Conservation (phyloP, 2,113 vertebrate genomes). For the Misgurnus anguillicaudatus region DNA sequence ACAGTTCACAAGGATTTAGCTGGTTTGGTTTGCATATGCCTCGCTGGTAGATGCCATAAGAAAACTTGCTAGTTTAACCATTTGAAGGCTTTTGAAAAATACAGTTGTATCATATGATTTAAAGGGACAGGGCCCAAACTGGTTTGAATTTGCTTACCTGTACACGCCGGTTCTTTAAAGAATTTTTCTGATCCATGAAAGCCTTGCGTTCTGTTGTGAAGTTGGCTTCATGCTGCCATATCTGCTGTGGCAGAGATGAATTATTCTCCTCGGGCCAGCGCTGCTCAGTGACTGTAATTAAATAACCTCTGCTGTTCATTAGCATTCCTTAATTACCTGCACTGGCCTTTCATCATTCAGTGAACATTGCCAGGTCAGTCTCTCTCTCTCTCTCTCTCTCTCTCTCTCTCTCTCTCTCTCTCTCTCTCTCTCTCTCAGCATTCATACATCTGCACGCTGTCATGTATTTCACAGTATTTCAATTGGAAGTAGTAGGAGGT, state of each 20-base stretch:
- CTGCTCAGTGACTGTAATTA: conserved; percentile 29
- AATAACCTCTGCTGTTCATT: conserved; percentile 46
- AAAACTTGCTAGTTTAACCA: too few relatives aligned
- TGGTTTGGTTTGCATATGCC: too few relatives aligned
- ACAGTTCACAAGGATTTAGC: too few relatives aligned
- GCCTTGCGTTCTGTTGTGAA: conserved; percentile 6
- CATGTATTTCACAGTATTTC: conserved; percentile 18
- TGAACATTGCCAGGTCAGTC: conserved; percentile 3
- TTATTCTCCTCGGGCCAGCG: neutral
- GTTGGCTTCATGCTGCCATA: neutral
- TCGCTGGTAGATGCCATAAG: too few relatives aligned
- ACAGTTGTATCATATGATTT: neutral
- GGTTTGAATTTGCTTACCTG: neutral
- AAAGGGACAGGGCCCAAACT: neutral
- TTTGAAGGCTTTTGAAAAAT: too few relatives aligned
- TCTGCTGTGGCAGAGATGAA: conserved; percentile 25
- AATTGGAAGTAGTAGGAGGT: neutral
- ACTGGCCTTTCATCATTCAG: conserved; percentile 19
- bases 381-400: conserved; percentile 8
- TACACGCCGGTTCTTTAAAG: neutral
- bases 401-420: neutral
- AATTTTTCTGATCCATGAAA: neutral
- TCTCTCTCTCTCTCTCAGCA: conserved; percentile 7
- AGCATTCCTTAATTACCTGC: conserved; percentile 37
- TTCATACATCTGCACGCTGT: neutral